Evolutionary conservation across 2,113 vertebrate genomes (phyloP).

Genomic region (Myotis davidii): DNA sequence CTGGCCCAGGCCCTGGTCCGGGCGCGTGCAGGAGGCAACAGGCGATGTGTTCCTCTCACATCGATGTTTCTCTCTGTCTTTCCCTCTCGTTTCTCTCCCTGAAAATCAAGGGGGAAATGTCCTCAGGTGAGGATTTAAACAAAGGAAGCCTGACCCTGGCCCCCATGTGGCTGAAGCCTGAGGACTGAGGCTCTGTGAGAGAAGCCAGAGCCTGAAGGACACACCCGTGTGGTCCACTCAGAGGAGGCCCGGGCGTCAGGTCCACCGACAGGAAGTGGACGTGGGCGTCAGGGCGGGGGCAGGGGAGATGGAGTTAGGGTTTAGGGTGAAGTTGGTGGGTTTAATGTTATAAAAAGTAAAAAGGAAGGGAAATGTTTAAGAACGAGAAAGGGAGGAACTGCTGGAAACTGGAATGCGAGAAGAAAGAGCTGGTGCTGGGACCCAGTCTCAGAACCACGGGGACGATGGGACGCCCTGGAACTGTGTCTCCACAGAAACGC

Average conservation of each 20-base stretch:
- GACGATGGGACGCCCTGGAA: neutral
- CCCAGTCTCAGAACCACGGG: neutral
- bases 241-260: neutral
- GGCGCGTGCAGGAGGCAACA: too few species aligned
- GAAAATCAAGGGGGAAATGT: too few species aligned
- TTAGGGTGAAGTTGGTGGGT: neutral
- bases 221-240: neutral
- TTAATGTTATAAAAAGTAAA: neutral
- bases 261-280: neutral
- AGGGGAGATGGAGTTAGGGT: too few species aligned
- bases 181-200: neutral
- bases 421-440: neutral
- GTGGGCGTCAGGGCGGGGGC: neutral
- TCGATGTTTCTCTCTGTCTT: too few species aligned
- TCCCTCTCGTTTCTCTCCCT: too few species aligned
- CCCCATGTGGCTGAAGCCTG: accelerated
- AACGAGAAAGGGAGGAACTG: too few species aligned
- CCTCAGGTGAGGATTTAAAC: too few species aligned
- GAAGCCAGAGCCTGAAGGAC: neutral
- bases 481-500: neutral
- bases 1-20: too few species aligned
- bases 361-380: too few species aligned
- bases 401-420: neutral
- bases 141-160: neutral
- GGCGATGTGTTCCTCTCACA: too few species aligned